A percentile compares a stretch with the other conserved stretches of the same genome.
phyloP scores from a whole-genome alignment of 2,797 vertebrate genomes.

The Myioborus melanocephalus region DNA sequence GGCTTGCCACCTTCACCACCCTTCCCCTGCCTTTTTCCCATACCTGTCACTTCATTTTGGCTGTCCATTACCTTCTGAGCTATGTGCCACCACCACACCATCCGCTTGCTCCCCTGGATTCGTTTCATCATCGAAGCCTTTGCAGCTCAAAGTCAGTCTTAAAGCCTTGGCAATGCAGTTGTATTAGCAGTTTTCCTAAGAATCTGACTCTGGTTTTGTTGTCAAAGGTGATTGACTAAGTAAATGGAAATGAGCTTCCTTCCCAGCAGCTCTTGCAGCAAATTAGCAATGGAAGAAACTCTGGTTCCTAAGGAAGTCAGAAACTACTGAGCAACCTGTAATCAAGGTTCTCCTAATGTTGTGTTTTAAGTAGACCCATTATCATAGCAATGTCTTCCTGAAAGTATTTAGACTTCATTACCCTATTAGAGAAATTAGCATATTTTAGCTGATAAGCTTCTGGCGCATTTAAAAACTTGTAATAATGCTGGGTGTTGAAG shows the following conservation, averaged over 20 bases:
- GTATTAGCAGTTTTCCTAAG: background rate
- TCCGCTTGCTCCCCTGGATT: background rate
- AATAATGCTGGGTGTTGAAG: constrained; percentile 22
- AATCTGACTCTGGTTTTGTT: background rate
- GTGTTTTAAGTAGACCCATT: constrained; percentile 70
- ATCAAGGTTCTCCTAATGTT: constrained; percentile 68
- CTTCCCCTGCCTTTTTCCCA: background rate
- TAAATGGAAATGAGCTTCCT: constrained; percentile 49
- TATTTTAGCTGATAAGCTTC: constrained; percentile 72
- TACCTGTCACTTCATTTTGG: background rate
- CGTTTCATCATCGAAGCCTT: background rate
- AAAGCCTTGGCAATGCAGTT: background rate
- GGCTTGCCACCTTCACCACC: background rate
- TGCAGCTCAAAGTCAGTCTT: background rate
- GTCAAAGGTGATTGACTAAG: background rate
- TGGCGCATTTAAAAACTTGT: constrained; percentile 25
- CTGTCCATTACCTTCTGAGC: background rate
- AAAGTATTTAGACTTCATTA: constrained; percentile 73
- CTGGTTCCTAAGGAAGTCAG: constrained; percentile 44
- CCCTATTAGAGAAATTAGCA: constrained; percentile 70
- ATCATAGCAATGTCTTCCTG: constrained; percentile 65
- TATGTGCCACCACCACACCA: background rate
- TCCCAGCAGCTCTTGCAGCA: constrained; percentile 48
- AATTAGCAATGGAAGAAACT: constrained; percentile 40
- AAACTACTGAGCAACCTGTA: constrained; percentile 63